Conservation (phyloP, 2,113 vertebrate species). For the Sula dactylatra region DNA sequence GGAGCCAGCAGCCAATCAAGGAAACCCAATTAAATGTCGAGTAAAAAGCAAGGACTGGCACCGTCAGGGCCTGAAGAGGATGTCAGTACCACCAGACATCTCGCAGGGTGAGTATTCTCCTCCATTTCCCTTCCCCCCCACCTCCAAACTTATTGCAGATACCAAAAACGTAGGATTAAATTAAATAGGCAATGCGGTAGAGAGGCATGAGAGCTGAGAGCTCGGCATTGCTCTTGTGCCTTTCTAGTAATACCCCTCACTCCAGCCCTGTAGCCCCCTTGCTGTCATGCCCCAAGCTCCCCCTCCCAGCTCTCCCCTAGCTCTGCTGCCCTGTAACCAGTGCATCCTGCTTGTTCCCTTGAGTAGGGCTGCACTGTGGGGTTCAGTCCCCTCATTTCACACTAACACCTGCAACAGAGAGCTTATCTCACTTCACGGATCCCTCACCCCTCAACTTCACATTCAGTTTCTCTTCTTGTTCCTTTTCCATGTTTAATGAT, state of each 20-base stretch:
- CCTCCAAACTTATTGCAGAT: background rate
- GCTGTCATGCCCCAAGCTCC: background rate
- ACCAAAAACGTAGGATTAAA: background rate
- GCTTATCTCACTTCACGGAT: background rate
- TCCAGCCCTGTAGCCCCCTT: background rate
- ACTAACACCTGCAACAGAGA: background rate
- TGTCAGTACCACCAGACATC: constrained; percentile 61
- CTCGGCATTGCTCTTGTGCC: background rate
- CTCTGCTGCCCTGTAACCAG: background rate
- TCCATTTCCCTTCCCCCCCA: background rate
- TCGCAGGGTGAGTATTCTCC: constrained; percentile 21
- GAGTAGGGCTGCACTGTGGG: background rate
- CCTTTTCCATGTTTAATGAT: background rate
- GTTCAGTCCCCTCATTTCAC: background rate
- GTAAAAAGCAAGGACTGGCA: constrained; percentile 74
- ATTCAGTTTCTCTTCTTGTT: background rate
- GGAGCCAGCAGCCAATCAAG: background rate
- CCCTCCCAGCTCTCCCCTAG: background rate
- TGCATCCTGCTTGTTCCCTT: background rate
- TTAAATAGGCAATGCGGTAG: background rate
- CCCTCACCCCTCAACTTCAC: rapidly evolving
- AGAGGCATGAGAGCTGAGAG: background rate
- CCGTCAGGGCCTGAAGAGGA: constrained; percentile 73
- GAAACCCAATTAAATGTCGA: background rate
- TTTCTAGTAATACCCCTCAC: background rate